Evolutionary conservation across 2,797 vertebrate species (phyloP).

Genomic region (Phrynocephalus guinanensis): DNA sequence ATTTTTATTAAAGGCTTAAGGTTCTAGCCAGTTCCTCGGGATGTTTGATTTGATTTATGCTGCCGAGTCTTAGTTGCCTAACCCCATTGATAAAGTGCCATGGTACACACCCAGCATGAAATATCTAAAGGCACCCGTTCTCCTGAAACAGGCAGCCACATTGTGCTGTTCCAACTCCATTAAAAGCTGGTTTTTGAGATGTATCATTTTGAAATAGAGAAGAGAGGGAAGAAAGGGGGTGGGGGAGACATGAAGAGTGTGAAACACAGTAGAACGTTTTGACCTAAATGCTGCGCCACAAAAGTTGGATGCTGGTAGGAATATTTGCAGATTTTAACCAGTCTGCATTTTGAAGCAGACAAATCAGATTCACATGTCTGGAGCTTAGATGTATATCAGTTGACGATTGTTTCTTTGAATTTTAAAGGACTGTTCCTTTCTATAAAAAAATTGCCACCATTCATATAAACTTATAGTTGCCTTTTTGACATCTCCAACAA

Average conservation of each 20-base stretch:
- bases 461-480: neutral
- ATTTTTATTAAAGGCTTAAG: slow-evolving; percentile 65
- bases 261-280: neutral
- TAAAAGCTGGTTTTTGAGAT: slow-evolving; percentile 49
- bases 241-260: neutral
- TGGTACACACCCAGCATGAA: slow-evolving; percentile 6
- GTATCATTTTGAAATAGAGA: neutral
- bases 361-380: neutral
- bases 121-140: slow-evolving; percentile 62
- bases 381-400: neutral
- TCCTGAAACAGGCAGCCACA: slow-evolving; percentile 73
- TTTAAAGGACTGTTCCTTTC: neutral
- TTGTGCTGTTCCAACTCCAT: slow-evolving; percentile 78
- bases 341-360: neutral
- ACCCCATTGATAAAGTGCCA: slow-evolving; percentile 42
- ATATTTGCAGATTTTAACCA: neutral
- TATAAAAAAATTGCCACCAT: neutral
- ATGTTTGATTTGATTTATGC: slow-evolving; percentile 75
- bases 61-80: slow-evolving; percentile 76
- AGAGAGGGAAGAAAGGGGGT: neutral
- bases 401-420: neutral
- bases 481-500: no score
- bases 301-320: neutral
- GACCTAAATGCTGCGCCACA: neutral
- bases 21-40: slow-evolving; percentile 60